Evolutionary conservation across 2,888 invertebrate genomes (phyloP).

Genomic region (Pristionchus fissidentatus): DNA sequence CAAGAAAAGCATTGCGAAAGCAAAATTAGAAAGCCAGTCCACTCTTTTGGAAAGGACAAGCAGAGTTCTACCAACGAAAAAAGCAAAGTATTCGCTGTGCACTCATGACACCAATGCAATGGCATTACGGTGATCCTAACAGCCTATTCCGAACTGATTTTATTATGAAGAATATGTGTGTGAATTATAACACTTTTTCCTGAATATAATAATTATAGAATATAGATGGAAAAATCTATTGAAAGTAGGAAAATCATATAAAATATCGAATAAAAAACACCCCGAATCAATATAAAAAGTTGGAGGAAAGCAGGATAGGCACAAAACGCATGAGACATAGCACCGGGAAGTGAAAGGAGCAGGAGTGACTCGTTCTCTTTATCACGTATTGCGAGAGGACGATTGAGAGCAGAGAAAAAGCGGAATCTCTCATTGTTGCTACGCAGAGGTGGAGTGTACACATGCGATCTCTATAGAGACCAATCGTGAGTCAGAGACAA

Average conservation of each 20-base stretch:
- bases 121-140: not conserved
- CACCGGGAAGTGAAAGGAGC: not conserved
- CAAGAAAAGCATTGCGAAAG: not conserved
- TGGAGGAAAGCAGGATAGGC: no score
- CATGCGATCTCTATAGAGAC: slow-evolving; percentile 20
- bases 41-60: no score
- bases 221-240: not conserved
- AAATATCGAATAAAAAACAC: not conserved
- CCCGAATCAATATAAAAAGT: not conserved
- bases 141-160: not conserved
- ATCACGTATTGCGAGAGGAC: slow-evolving; percentile 4
- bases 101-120: not conserved
- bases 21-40: no score
- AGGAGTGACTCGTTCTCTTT: slow-evolving; percentile 38
- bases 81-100: not conserved
- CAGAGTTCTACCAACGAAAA: not conserved
- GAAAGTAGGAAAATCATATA: not conserved
- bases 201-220: no score
- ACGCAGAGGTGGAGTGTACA: not conserved
- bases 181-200: no score
- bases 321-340: no score
- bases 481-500: not conserved
- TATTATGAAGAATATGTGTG: not conserved
- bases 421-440: slow-evolving; percentile 12
- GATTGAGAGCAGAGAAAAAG: slow-evolving; percentile 18